These are phyloP conservation scores for Porites evermanni DNA, from an alignment of 92 coral and sea anemone species.

Conservation along the genomic window DNA sequence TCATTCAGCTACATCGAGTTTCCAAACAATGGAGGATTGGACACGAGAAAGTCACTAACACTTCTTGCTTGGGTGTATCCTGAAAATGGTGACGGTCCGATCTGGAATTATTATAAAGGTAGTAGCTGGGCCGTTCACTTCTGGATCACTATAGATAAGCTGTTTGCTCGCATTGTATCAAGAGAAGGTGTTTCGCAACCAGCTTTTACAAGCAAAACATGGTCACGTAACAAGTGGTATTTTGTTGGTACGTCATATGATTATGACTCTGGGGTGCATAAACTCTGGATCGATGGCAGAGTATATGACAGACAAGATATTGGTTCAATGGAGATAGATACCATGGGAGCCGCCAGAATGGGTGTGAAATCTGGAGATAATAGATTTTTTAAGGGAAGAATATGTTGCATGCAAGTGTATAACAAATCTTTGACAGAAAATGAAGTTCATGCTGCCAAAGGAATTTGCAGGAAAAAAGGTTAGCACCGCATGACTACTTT, in stretches of 20 bases:
- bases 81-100: conserved; percentile 14
- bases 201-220: background rate
- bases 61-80: conserved; percentile 11
- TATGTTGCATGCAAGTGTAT: conserved; percentile 71
- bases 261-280: conserved; percentile 36
- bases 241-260: conserved; percentile 49
- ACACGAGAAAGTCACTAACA: conserved; percentile 27
- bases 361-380: conserved; percentile 18
- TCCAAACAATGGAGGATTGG: conserved; percentile 33
- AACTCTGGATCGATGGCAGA: conserved; percentile 46
- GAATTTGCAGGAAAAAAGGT: conserved; percentile 8
- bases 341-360: conserved; percentile 36
- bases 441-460: conserved; percentile 42
- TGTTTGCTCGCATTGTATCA: background rate
- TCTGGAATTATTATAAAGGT: background rate
- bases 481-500: background rate
- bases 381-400: conserved; percentile 49
- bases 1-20: conserved; percentile 42
- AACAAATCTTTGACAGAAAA: conserved; percentile 26
- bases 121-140: conserved; percentile 1
- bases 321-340: conserved; percentile 40
- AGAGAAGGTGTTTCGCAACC: background rate
- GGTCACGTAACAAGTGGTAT: conserved; percentile 23
- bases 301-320: conserved; percentile 10
- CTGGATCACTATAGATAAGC: background rate